Evolutionary conservation across 2,888 invertebrate genomes (phyloP).

Genomic region (Sinohyriopsis cumingii): DNA sequence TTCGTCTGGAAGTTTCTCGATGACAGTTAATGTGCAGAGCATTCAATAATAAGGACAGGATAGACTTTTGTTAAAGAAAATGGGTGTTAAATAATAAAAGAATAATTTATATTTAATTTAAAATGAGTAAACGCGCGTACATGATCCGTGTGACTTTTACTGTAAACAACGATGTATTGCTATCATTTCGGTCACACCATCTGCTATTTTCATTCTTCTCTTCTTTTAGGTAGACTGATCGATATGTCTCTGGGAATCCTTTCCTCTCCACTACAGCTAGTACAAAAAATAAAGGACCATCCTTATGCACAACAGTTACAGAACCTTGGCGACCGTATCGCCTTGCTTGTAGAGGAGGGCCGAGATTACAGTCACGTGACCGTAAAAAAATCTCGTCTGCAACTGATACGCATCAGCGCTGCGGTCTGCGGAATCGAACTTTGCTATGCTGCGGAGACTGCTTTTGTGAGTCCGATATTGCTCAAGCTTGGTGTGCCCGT

Average conservation of each 20-base stretch:
- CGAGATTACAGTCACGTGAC: slow-evolving; percentile 41
- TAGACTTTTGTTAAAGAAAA: too few relatives aligned
- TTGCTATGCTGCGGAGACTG: slow-evolving; percentile 97
- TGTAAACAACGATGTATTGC: not conserved
- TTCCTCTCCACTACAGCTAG: slow-evolving; percentile 55
- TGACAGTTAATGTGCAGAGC: too few relatives aligned
- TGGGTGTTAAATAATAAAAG: too few relatives aligned
- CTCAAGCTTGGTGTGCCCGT: slow-evolving; percentile 92
- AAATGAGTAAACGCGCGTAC: too few relatives aligned
- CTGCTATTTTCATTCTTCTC: not conserved
- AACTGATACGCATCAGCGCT: slow-evolving; percentile 87
- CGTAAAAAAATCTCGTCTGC: slow-evolving; percentile 71
- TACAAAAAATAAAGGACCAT: slow-evolving; percentile 56
- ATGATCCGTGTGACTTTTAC: not conserved
- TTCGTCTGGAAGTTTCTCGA: too few relatives aligned
- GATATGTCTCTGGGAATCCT: slow-evolving; percentile 65
- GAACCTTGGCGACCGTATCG: slow-evolving; percentile 30
- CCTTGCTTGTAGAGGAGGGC: slow-evolving; percentile 23
- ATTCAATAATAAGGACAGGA: too few relatives aligned
- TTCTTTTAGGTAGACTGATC: slow-evolving; percentile 1
- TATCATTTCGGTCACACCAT: not conserved
- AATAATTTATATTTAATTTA: too few relatives aligned
- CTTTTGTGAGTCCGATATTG: slow-evolving; percentile 95
- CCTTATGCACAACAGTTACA: slow-evolving; percentile 44
- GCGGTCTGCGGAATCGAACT: slow-evolving; percentile 98